phyloP scores from a whole-genome alignment of 1,140 invertebrate genomes.

The Octopus sinensis region DNA sequence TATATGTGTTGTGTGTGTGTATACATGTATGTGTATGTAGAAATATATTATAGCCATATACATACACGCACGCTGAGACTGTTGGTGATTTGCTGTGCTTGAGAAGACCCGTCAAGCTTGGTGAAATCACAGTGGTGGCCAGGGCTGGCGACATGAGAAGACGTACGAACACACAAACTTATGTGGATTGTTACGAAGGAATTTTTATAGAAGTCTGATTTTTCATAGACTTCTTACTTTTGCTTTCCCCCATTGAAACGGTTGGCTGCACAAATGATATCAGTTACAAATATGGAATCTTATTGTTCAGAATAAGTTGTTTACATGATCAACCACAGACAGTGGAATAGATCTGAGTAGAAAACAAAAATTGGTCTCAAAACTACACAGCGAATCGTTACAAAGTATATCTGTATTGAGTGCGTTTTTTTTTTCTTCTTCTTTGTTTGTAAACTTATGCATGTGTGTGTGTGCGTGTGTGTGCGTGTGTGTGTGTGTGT shows the following conservation, averaged over 20 bases:
- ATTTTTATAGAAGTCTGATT: too few relatives aligned
- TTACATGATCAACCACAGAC: neutral
- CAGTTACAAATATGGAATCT: too few relatives aligned
- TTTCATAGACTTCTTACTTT: neutral
- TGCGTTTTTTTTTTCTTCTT: neutral
- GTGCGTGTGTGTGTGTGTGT: constrained; percentile 4
- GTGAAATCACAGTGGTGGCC: too few relatives aligned
- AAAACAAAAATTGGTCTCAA: neutral
- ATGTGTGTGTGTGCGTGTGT: neutral
- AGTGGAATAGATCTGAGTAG: neutral
- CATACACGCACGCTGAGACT: too few relatives aligned
- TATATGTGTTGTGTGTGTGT: too few relatives aligned
- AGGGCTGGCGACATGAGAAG: too few relatives aligned
- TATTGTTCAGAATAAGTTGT: neutral
- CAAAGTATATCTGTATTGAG: neutral
- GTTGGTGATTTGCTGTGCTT: too few relatives aligned
- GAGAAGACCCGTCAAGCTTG: too few relatives aligned
- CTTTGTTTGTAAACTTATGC: neutral
- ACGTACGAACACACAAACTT: too few relatives aligned
- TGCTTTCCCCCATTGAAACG: neutral
- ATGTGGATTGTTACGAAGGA: too few relatives aligned
- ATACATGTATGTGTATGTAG: too few relatives aligned
- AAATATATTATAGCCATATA: too few relatives aligned
- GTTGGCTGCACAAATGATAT: neutral
- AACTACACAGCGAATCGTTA: neutral